Evolutionary conservation across 2,113 vertebrate species (phyloP).

Genomic region (Patagioenas fasciata): DNA sequence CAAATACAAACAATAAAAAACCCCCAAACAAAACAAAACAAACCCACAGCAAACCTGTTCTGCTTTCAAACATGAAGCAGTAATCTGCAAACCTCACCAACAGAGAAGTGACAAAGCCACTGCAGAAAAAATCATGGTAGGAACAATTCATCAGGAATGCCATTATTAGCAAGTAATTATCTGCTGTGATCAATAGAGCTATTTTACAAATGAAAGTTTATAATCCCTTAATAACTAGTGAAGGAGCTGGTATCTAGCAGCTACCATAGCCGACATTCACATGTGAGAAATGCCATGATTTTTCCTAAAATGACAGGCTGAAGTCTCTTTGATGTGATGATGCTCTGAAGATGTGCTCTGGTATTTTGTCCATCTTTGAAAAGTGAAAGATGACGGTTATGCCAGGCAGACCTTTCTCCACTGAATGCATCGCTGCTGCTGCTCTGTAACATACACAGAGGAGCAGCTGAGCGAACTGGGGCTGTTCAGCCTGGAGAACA

Average conservation of each 20-base stretch:
- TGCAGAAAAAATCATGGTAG: not conserved
- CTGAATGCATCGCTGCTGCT: not conserved
- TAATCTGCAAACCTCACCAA: not conserved
- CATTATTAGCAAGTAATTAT: not conserved
- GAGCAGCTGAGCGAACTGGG: no score
- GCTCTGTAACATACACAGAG: not conserved
- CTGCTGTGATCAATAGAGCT: not conserved
- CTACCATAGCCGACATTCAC: not conserved
- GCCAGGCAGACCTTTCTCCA: not conserved
- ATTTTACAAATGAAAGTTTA: not conserved
- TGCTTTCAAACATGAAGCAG: not conserved
- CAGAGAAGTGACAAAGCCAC: not conserved
- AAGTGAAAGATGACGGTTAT: not conserved
- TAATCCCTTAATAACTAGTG: not conserved
- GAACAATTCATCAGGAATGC: not conserved
- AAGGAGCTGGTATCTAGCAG: not conserved
- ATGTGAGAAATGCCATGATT: accelerated
- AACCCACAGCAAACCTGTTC: not conserved
- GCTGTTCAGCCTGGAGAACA: no score
- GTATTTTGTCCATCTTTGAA: not conserved
- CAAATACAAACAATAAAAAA: no score
- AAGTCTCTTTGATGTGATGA: accelerated
- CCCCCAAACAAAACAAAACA: no score
- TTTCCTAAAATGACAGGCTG: not conserved
- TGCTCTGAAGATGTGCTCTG: not conserved